Evolutionary conservation across 2,797 vertebrate species (phyloP), one percentile per base, ranked within the genome.

Genomic region (Amblyopsis hoosieri): DNA sequence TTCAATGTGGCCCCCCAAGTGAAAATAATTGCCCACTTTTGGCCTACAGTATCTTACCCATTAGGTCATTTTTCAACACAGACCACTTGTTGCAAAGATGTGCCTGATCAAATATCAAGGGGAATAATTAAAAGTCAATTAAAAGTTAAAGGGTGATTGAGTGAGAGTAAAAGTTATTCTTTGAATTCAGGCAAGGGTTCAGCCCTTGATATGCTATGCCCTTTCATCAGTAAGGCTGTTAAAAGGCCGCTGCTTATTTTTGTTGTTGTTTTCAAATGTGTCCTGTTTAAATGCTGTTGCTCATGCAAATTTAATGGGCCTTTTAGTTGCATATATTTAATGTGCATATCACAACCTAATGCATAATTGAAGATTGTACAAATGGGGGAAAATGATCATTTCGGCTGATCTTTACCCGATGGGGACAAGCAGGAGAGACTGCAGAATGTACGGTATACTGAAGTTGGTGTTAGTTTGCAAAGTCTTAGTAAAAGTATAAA

Each of bases 51-150:
- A 37, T 37, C 33, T 37, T 37, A 37, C 33, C 6, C 33, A 37
- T 37, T 37, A 37, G 8, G 33, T 23, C 3, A 23, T 23, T 9
- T 6, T 37, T 29, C 31, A 92, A 79, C 89, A 87, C 71, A 90
- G 83, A 90, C 85, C 85, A 93, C 93, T 91, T 94, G 90, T 93
- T 91, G 89, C 91, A 90, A 87, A 84, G 87, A 91, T 92, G 50
- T 85, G 92, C 91, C 94, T 91, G 91, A 93, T 90, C 91, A 95
- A 95, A 94, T 93, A 93, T 91, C 94, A 93, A 93, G 93, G 93
- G 94, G 94, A 96, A 96, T 96, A 95, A 95, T 95, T 97, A 94
- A 94, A 92, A 94, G 94, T 95, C 94, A 94, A 93, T 96, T 94
- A 94, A 89, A 81, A 83, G 90, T 90, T 82, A 76, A 91, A 93